Percentiles rank a stretch among this genome's conserved stretches.
phyloP scores from a whole-genome alignment of 2,888 invertebrate genomes.

The Lepidochrysops patricia region DNA sequence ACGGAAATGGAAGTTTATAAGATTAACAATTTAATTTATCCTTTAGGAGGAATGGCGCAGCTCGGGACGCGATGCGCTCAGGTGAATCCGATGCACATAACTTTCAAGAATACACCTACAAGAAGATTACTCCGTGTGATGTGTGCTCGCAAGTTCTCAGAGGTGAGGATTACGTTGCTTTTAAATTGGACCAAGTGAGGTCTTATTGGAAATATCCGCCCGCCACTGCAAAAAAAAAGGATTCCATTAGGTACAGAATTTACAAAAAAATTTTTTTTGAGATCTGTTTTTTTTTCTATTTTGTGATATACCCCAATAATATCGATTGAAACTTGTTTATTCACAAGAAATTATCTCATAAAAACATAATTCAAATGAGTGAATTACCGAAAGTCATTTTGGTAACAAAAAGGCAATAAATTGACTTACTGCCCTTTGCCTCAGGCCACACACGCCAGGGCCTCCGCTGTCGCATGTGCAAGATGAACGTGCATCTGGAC shows the following conservation, averaged over 20 bases:
- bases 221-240: too few species aligned
- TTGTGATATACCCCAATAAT: too few species aligned
- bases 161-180: conserved; percentile 71
- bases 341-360: too few species aligned
- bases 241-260: too few species aligned
- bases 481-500: conserved; percentile 92
- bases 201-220: background rate
- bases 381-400: background rate
- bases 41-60: conserved; percentile 82
- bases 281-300: too few species aligned
- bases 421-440: conserved; percentile 24
- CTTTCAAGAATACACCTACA: conserved; percentile 95
- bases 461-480: conserved; percentile 90
- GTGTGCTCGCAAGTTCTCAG: conserved; percentile 93
- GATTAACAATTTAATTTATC: conserved; percentile 5
- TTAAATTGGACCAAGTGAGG: background rate
- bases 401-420: background rate
- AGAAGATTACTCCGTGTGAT: conserved; percentile 96
- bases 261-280: too few species aligned
- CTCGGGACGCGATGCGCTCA: conserved; percentile 74
- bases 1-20: background rate
- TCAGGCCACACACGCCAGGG: conserved; percentile 93
- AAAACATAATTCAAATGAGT: background rate
- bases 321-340: too few species aligned
- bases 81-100: conserved; percentile 85